phyloP scores from a whole-genome alignment of 2,888 invertebrate species.

The Pelosia muscerda region DNA sequence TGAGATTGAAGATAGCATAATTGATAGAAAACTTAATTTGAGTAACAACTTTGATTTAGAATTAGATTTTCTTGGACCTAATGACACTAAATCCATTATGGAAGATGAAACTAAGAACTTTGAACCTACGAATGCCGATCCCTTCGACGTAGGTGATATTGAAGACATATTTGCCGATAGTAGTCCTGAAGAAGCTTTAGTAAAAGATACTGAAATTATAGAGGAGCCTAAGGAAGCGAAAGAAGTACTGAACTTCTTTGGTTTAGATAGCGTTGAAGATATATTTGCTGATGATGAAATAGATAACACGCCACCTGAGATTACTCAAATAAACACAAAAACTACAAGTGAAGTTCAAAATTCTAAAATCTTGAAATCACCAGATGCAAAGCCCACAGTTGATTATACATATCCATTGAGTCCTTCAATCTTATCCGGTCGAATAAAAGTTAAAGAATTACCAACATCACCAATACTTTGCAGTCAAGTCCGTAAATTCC shows the following conservation, averaged over 20 bases:
- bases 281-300: constrained; percentile 75
- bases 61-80: constrained; percentile 59
- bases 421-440: constrained; percentile 77
- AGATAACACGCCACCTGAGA: constrained; percentile 54
- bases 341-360: constrained; percentile 21
- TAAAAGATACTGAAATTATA: constrained; percentile 29
- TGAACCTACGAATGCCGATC: constrained; percentile 46
- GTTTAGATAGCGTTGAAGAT: constrained; percentile 72
- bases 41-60: constrained; percentile 64
- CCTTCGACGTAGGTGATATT: constrained; percentile 80
- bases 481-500: constrained; percentile 68
- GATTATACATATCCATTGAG: constrained; percentile 57
- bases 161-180: constrained; percentile 66
- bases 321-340: constrained; percentile 20
- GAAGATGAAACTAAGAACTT: too few species aligned
- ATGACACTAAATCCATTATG: constrained; percentile 36
- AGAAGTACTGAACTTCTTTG: constrained; percentile 61
- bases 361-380: constrained; percentile 23
- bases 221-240: constrained; percentile 49
- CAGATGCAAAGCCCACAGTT: neutral
- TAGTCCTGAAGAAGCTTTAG: constrained; percentile 61
- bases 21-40: constrained; percentile 33
- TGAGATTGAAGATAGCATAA: constrained; percentile 24
- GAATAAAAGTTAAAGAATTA: constrained; percentile 40
- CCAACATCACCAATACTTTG: constrained; percentile 74